Percentiles rank a stretch among this genome's conserved stretches.
Conservation (phyloP, 2,888 invertebrate species). For the Glaucopsyche alexis region DNA sequence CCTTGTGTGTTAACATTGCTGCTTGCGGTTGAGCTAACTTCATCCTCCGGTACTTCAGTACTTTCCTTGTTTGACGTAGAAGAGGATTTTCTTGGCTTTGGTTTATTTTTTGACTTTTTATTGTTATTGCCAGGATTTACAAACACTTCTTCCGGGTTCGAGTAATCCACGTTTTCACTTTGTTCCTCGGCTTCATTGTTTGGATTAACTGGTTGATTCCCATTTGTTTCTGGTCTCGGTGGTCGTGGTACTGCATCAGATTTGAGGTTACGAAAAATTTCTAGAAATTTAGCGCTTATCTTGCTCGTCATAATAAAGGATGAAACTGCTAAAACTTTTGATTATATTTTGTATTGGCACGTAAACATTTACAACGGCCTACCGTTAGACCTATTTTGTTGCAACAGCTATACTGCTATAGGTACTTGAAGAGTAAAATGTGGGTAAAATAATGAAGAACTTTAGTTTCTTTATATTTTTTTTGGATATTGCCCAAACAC, state of each 20-base stretch:
- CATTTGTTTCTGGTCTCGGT: slow-evolving; percentile 54
- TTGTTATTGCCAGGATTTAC: slow-evolving; percentile 50
- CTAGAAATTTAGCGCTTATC: slow-evolving; percentile 55
- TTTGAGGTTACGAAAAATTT: slow-evolving; percentile 68
- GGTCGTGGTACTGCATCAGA: slow-evolving; percentile 76
- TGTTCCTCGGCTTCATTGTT: slow-evolving; percentile 40
- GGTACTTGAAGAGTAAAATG: neutral
- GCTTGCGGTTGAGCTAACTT: slow-evolving; percentile 43
- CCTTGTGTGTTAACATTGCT: slow-evolving; percentile 66
- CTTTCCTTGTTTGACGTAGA: slow-evolving; percentile 38
- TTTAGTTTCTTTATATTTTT: neutral
- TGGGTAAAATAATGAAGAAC: neutral
- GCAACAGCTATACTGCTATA: neutral
- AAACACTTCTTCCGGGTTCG: slow-evolving; percentile 53
- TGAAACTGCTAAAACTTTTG: neutral
- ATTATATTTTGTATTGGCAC: neutral
- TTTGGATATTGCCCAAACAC: no score
- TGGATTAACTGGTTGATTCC: slow-evolving; percentile 35
- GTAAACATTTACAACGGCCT: neutral
- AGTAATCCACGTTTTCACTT: slow-evolving; percentile 47
- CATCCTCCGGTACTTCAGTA: slow-evolving; percentile 37
- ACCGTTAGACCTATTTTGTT: neutral
- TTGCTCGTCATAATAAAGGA: slow-evolving; percentile 40
- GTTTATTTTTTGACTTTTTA: slow-evolving; percentile 48
- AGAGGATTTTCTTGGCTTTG: slow-evolving; percentile 49